These are phyloP conservation scores for Diphyllodes magnificus DNA, from an alignment of 2,113 vertebrate genomes.

Conservation along the genomic window DNA sequence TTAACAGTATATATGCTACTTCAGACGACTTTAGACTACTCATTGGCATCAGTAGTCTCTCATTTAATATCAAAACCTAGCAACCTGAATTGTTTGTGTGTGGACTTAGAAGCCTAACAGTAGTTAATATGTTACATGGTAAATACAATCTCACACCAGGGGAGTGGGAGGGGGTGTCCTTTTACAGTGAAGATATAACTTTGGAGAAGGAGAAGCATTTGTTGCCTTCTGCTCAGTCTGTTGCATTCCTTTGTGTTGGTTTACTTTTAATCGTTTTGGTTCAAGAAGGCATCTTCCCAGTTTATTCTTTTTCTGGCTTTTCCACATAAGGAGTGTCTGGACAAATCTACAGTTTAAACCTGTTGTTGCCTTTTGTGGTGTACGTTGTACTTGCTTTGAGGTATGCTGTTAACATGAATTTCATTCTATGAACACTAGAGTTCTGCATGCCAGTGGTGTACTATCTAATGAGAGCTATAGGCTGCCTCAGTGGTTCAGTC, in stretches of 20 bases:
- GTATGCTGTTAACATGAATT: slow-evolving; percentile 38
- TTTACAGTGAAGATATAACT: slow-evolving; percentile 3
- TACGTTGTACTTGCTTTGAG: slow-evolving; percentile 51
- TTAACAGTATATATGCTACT: slow-evolving; percentile 27
- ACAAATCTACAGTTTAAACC: slow-evolving; percentile 47
- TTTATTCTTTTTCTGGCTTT: neutral
- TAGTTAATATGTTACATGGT: slow-evolving; percentile 27
- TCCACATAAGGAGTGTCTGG: slow-evolving; percentile 23
- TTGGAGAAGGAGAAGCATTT: slow-evolving; percentile 15
- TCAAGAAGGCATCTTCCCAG: slow-evolving; percentile 47
- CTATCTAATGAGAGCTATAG: slow-evolving; percentile 42
- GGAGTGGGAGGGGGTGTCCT: neutral
- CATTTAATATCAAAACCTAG: slow-evolving; percentile 36
- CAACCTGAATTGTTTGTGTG: slow-evolving; percentile 51
- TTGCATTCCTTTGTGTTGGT: neutral
- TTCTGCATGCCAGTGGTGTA: slow-evolving; percentile 62
- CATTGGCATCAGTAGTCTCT: slow-evolving; percentile 55
- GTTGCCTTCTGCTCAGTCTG: slow-evolving; percentile 61
- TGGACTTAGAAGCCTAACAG: slow-evolving; percentile 56
- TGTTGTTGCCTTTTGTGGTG: slow-evolving; percentile 59
- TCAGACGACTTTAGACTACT: slow-evolving; percentile 31
- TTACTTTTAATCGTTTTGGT: neutral
- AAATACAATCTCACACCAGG: neutral
- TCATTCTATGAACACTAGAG: slow-evolving; percentile 43
- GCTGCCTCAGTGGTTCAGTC: slow-evolving; percentile 46